Percentiles rank a stretch among this genome's conserved stretches.
These are phyloP conservation scores for Caenorhabditis sp. DNA, from an alignment of 2,888 invertebrate genomes.

Conservation along the genomic window DNA sequence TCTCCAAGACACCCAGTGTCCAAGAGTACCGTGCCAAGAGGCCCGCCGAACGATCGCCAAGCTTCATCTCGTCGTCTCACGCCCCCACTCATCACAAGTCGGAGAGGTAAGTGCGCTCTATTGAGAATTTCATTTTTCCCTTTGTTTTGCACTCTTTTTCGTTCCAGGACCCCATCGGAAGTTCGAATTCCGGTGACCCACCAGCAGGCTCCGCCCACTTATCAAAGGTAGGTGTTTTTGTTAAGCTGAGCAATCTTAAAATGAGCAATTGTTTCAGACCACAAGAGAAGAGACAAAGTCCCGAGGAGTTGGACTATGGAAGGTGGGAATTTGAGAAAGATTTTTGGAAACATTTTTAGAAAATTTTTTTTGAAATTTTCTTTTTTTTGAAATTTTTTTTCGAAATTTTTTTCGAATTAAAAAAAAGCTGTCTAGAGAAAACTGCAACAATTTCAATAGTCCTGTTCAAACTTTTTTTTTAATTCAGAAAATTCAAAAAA, in stretches of 20 bases:
- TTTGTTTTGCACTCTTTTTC: no score
- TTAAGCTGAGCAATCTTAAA: neutral
- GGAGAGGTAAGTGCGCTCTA: constrained; percentile 8
- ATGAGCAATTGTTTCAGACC: constrained; percentile 6
- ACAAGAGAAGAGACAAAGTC: constrained; percentile 8
- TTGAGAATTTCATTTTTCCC: neutral
- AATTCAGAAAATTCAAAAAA: no score
- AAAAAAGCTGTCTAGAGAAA: no score
- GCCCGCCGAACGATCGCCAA: constrained; percentile 1
- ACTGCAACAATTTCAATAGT: no score
- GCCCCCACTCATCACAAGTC: neutral
- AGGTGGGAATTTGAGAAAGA: neutral
- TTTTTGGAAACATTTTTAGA: no score
- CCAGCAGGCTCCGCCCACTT: neutral
- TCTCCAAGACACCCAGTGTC: constrained; percentile 23
- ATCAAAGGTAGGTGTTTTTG: neutral
- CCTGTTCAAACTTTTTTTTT: no score
- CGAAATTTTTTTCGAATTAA: no score
- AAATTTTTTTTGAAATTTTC: no score
- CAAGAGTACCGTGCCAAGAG: neutral
- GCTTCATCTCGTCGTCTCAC: neutral
- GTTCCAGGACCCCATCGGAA: constrained; percentile 5
- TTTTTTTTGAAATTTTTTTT: no score
- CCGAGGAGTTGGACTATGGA: constrained; percentile 42
- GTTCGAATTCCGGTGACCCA: constrained; percentile 14